A percentile compares a stretch with the other conserved stretches of the same genome.
Conservation (phyloP, 1,140 invertebrate genomes). For the Penaeus japonicus region DNA sequence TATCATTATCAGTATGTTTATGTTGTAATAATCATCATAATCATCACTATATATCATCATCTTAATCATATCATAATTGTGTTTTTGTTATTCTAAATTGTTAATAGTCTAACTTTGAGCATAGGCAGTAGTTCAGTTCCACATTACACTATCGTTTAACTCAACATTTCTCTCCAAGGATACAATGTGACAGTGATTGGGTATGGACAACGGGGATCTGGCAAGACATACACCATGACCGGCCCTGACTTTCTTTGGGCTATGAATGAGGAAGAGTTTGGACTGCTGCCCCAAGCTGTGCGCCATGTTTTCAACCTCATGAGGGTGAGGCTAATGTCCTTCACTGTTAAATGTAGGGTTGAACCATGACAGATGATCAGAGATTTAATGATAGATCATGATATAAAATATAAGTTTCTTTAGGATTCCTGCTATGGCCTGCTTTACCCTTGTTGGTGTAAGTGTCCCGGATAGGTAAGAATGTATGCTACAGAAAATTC, state of each 20-base stretch:
- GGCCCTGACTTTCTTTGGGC: constrained; percentile 76
- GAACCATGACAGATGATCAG: background rate
- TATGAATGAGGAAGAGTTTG: constrained; percentile 76
- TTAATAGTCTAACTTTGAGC: background rate
- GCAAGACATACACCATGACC: constrained; percentile 81
- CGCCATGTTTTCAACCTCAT: constrained; percentile 77
- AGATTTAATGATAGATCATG: background rate
- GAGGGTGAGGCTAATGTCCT: constrained; percentile 56
- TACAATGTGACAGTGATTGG: constrained; percentile 79
- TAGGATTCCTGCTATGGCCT: too few relatives aligned
- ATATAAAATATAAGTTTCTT: too few relatives aligned
- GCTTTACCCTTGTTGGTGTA: too few relatives aligned
- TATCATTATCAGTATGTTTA: too few relatives aligned
- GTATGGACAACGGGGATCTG: constrained; percentile 79
- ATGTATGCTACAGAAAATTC: too few relatives aligned
- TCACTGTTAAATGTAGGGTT: background rate
- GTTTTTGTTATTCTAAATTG: too few relatives aligned
- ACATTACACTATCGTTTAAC: background rate
- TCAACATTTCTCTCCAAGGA: constrained; percentile 60
- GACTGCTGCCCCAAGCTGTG: constrained; percentile 78
- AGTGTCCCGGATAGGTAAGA: too few relatives aligned
- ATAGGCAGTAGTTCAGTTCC: background rate
- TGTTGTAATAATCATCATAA: too few relatives aligned
- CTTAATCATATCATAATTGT: background rate
- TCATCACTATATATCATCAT: too few relatives aligned